Conservation (phyloP, 2,113 vertebrate genomes). For the Colistium nudipinnis region DNA sequence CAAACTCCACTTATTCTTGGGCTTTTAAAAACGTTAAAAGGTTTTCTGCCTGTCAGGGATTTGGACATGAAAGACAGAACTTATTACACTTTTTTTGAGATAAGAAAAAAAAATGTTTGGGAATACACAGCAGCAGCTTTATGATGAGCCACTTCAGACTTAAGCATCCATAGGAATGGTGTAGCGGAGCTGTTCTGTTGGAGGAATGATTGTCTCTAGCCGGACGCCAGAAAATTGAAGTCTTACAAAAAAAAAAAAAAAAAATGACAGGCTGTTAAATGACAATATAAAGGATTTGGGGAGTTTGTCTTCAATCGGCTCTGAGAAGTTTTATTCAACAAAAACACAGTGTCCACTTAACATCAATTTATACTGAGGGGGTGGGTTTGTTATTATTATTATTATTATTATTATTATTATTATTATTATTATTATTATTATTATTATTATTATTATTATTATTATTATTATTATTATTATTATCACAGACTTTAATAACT, state of each 20-base stretch:
- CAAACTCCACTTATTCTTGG: neutral
- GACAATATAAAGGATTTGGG: constrained; percentile 43
- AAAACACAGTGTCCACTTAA: neutral
- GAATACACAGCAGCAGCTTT: neutral
- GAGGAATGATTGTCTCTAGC: constrained; percentile 39
- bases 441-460: no score
- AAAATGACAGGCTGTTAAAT: constrained; percentile 30
- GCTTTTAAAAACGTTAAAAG: neutral
- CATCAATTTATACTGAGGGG: constrained; percentile 18
- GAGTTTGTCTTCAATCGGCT: constrained; percentile 20
- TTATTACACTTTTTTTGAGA: neutral
- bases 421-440: no score
- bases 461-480: no score
- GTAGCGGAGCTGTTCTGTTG: constrained; percentile 17
- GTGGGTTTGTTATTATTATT: no score
- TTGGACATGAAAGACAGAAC: neutral
- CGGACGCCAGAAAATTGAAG: constrained; percentile 28
- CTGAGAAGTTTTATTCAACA: constrained; percentile 23
- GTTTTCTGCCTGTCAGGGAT: neutral
- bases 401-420: no score
- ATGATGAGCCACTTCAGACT: constrained; percentile 9
- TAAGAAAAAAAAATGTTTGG: constrained; percentile 7
- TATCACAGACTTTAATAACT: neutral
- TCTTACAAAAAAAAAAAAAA: constrained; percentile 19
- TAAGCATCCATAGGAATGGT: neutral